These are phyloP conservation scores for Halictus quadricinctus DNA, from an alignment of 2,888 invertebrate species.

Conservation along the genomic window DNA sequence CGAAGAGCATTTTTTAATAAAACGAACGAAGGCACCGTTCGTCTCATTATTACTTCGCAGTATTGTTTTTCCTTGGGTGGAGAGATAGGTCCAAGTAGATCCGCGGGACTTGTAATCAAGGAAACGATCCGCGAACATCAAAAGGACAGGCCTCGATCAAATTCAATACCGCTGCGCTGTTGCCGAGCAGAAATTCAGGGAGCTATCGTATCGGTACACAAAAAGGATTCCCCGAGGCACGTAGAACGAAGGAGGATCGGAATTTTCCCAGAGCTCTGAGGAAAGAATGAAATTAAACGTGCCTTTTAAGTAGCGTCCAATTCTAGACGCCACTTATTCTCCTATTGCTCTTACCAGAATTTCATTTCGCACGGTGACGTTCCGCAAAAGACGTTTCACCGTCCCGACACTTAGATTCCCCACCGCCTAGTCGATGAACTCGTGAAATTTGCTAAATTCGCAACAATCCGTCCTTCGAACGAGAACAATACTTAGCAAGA, in stretches of 20 bases:
- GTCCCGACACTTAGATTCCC: background rate
- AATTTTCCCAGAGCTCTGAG: background rate
- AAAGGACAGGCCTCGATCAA: slow-evolving; percentile 49
- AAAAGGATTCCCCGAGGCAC: slow-evolving; percentile 12
- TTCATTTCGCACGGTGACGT: background rate
- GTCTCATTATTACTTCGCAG: slow-evolving; percentile 12
- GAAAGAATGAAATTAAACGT: slow-evolving; percentile 47
- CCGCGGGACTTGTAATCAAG: slow-evolving; percentile 31
- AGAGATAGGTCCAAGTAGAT: background rate
- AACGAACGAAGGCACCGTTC: background rate
- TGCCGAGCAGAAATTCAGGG: slow-evolving; percentile 32
- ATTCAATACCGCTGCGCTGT: slow-evolving; percentile 39
- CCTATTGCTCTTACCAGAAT: background rate
- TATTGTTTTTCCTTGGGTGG: slow-evolving; percentile 1
- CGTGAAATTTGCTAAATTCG: slow-evolving; percentile 29
- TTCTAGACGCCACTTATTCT: slow-evolving; percentile 20
- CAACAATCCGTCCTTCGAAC: slow-evolving; percentile 18
- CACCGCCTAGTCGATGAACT: background rate
- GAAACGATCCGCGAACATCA: slow-evolving; percentile 51
- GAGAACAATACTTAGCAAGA: background rate
- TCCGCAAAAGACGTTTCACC: background rate
- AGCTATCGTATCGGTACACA: slow-evolving; percentile 29
- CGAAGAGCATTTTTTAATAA: background rate
- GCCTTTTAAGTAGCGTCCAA: slow-evolving; percentile 45
- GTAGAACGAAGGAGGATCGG: slow-evolving; percentile 19